phyloP scores from a whole-genome alignment of 2,113 vertebrate genomes.

The Variabilichromis moorii region DNA sequence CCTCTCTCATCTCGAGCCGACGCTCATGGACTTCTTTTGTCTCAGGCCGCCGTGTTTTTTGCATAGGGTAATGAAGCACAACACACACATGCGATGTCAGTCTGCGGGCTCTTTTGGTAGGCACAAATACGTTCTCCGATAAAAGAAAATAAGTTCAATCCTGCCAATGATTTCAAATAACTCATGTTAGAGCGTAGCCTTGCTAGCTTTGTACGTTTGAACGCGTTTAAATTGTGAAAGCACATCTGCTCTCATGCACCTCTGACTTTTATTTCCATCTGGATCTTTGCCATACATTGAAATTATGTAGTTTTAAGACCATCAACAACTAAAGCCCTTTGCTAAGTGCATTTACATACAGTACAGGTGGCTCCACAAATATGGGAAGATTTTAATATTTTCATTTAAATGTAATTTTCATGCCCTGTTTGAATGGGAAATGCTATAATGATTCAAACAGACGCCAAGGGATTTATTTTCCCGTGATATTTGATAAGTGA shows the following conservation, averaged over 20 bases:
- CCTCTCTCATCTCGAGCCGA: neutral
- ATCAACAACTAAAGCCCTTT: conserved; percentile 12
- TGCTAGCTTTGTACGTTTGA: neutral
- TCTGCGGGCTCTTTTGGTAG: neutral
- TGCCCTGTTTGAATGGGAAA: conserved; percentile 75
- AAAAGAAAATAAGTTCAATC: neutral
- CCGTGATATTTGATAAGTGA: conserved; percentile 53
- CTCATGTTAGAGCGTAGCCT: neutral
- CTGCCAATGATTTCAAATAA: neutral
- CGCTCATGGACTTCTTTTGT: conserved; percentile 23
- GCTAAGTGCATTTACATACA: conserved; percentile 68
- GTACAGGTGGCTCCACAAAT: conserved; percentile 69
- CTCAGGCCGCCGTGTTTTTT: conserved; percentile 36
- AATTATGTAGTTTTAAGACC: conserved; percentile 59
- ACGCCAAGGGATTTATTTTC: conserved; percentile 17
- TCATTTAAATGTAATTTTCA: conserved; percentile 74
- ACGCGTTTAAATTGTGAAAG: neutral
- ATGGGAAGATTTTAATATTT: conserved; percentile 66
- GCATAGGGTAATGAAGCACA: conserved; percentile 50
- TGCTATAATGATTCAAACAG: conserved; percentile 58
- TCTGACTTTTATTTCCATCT: neutral
- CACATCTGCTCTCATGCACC: neutral
- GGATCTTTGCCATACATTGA: conserved; percentile 45
- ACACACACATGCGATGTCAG: neutral
- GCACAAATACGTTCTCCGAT: neutral